phyloP scores from a whole-genome alignment of 2,797 vertebrate genomes.

The Smutsia temminckii region DNA sequence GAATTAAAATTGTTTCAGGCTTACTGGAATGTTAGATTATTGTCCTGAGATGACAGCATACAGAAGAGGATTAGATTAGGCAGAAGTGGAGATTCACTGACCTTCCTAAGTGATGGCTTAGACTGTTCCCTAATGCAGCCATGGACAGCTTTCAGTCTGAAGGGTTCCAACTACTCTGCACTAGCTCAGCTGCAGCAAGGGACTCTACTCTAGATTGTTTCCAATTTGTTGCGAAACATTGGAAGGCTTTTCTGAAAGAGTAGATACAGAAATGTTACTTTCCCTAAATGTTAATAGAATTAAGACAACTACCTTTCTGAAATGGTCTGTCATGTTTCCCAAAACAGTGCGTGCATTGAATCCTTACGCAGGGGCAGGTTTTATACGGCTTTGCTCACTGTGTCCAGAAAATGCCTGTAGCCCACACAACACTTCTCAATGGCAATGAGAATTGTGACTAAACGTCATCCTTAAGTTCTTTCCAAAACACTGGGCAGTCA shows the following conservation, averaged over 20 bases:
- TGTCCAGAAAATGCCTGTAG: neutral
- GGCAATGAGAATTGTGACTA: neutral
- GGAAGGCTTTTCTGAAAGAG: neutral
- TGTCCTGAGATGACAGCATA: slow-evolving; percentile 29
- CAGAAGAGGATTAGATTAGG: neutral
- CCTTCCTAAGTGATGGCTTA: neutral
- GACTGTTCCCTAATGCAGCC: neutral
- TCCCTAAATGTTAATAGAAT: neutral
- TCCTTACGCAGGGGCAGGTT: neutral
- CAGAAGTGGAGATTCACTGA: neutral
- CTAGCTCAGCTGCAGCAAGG: neutral
- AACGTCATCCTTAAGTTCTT: neutral
- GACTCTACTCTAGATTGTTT: neutral
- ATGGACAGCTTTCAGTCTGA: neutral
- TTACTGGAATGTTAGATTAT: slow-evolving; percentile 46
- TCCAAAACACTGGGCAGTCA: neutral
- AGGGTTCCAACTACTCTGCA: neutral
- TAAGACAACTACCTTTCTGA: neutral
- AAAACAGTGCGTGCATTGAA: neutral
- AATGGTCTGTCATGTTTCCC: neutral
- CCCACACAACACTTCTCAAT: neutral
- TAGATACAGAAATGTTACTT: neutral
- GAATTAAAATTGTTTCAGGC: slow-evolving; percentile 55
- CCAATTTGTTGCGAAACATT: neutral
- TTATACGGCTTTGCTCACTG: neutral